Conservation (phyloP, 2,113 vertebrate species). For the Halichoeres trimaculatus region DNA sequence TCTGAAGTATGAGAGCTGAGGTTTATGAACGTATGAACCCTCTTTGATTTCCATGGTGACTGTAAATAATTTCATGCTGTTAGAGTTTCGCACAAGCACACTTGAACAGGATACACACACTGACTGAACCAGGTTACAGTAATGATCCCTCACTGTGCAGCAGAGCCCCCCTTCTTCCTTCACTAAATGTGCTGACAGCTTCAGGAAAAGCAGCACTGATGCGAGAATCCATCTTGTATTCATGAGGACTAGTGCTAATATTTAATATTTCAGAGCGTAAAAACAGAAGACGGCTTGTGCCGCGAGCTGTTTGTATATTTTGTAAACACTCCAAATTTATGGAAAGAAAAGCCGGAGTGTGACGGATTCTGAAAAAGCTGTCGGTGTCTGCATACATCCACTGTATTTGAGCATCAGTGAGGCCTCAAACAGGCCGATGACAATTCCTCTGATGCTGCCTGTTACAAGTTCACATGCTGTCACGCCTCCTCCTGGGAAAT, state of each 20-base stretch:
- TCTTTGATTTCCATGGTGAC: neutral
- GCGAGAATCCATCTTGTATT: constrained; percentile 50
- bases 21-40: neutral
- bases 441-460: neutral
- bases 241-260: constrained; percentile 48
- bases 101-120: constrained; percentile 3
- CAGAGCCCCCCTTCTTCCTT: neutral
- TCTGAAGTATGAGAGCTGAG: neutral
- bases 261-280: constrained; percentile 61
- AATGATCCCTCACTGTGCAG: constrained; percentile 14
- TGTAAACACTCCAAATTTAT: constrained; percentile 38
- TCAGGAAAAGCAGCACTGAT: constrained; percentile 28
- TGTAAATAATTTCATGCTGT: neutral
- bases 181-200: constrained; percentile 26
- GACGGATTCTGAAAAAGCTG: constrained; percentile 52
- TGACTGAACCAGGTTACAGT: constrained; percentile 9
- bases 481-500: constrained; percentile 37
- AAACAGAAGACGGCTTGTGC: constrained; percentile 48
- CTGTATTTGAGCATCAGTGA: constrained; percentile 11
- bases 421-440: neutral
- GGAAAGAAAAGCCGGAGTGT: constrained; percentile 28
- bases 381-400: constrained; percentile 22
- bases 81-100: neutral
- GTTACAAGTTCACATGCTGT: neutral
- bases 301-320: constrained; percentile 47